These are phyloP conservation scores for Rhinolophus sinicus DNA, from an alignment of 2,113 vertebrate species.

Conservation along the genomic window DNA sequence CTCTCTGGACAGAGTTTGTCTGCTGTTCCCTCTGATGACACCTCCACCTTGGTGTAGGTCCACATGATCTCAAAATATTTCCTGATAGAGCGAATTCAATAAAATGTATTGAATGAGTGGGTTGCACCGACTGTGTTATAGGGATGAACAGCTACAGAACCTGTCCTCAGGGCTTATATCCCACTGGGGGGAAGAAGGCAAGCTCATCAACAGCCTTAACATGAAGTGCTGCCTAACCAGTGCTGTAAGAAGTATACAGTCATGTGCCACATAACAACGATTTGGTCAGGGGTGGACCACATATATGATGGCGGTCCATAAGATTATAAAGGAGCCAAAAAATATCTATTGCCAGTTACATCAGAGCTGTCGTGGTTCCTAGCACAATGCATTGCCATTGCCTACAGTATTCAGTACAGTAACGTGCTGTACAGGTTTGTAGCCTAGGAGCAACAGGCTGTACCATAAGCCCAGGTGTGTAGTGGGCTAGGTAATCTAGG, in stretches of 20 bases:
- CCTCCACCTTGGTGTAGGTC: not conserved
- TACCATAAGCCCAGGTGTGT: not conserved
- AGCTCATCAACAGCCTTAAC: not conserved
- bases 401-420: not conserved
- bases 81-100: not conserved
- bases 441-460: not conserved
- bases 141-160: not conserved
- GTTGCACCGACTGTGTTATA: not conserved
- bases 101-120: not conserved
- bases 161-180: not conserved
- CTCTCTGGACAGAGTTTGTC: not conserved
- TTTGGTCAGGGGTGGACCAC: not conserved
- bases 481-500: not conserved
- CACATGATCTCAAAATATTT: not conserved
- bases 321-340: not conserved
- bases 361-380: not conserved
- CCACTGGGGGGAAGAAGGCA: not conserved
- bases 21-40: not conserved
- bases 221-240: accelerated
- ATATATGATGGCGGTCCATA: not conserved
- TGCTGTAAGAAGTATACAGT: not conserved
- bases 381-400: not conserved
- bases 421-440: not conserved
- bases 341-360: not conserved
- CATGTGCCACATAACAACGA: not conserved